These are phyloP conservation scores for Oreortyx pictus DNA, from an alignment of 2,797 vertebrate species.

Conservation along the genomic window DNA sequence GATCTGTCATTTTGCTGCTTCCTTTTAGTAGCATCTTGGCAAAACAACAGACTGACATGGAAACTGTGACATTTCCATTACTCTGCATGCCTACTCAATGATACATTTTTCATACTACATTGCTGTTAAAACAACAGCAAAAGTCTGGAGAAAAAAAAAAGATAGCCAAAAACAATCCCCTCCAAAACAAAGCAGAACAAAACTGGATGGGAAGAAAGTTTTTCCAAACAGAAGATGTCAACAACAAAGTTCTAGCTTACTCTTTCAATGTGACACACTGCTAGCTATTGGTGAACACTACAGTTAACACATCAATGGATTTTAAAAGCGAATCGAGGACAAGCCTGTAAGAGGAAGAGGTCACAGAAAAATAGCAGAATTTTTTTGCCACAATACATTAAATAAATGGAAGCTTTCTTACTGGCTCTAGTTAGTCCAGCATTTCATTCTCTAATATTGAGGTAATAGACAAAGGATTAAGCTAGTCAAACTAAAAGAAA, in stretches of 20 bases:
- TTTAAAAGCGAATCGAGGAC: neutral
- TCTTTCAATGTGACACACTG: neutral
- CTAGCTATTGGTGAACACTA: neutral
- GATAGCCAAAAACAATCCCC: no score
- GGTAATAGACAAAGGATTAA: neutral
- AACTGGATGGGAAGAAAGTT: neutral
- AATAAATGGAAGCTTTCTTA: neutral
- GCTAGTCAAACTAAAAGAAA: neutral
- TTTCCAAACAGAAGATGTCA: neutral
- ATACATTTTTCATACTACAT: neutral
- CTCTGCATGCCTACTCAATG: neutral
- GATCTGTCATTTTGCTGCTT: neutral
- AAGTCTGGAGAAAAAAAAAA: no score
- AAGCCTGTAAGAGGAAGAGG: neutral
- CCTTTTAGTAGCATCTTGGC: neutral
- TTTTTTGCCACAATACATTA: neutral
- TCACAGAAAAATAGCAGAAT: neutral
- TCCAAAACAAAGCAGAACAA: neutral
- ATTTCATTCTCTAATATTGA: neutral
- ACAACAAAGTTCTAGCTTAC: neutral
- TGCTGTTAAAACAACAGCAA: neutral
- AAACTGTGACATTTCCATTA: neutral
- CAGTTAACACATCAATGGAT: neutral
- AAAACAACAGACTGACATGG: neutral
- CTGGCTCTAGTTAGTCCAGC: neutral